These are phyloP conservation scores for Prietella phreatophila DNA, from an alignment of 2,113 vertebrate genomes.

Conservation along the genomic window DNA sequence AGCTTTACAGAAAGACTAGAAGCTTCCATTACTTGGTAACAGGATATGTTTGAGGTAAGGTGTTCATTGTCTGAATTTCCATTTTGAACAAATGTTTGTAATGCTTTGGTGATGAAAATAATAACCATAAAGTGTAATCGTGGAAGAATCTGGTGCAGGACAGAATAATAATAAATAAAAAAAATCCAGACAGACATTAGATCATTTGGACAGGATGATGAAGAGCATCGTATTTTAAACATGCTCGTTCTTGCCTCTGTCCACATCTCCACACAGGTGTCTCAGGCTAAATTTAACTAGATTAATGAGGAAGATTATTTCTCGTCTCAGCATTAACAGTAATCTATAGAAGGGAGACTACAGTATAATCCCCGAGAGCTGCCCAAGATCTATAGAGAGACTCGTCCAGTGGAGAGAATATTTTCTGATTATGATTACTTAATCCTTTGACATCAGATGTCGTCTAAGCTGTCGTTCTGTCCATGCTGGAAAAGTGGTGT, in stretches of 20 bases:
- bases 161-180: not conserved
- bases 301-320: not conserved
- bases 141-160: not conserved
- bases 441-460: not conserved
- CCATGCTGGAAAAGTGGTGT: constrained; percentile 14
- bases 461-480: not conserved
- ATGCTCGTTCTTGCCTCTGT: not conserved
- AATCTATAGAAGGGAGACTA: not conserved
- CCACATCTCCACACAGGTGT: not conserved
- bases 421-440: not conserved
- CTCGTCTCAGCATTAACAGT: not conserved
- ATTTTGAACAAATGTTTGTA: not conserved
- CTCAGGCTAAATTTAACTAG: not conserved
- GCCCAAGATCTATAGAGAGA: not conserved
- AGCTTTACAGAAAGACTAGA: not conserved
- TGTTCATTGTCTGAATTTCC: not conserved
- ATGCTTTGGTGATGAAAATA: not conserved
- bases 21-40: not conserved
- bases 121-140: not conserved
- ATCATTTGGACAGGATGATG: not conserved
- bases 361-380: not conserved
- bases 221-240: not conserved
- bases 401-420: not conserved
- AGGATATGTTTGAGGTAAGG: not conserved
- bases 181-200: not conserved